Evolutionary conservation across 2,797 vertebrate species (phyloP).

Genomic region (Oryzias dopingdopingensis): DNA sequence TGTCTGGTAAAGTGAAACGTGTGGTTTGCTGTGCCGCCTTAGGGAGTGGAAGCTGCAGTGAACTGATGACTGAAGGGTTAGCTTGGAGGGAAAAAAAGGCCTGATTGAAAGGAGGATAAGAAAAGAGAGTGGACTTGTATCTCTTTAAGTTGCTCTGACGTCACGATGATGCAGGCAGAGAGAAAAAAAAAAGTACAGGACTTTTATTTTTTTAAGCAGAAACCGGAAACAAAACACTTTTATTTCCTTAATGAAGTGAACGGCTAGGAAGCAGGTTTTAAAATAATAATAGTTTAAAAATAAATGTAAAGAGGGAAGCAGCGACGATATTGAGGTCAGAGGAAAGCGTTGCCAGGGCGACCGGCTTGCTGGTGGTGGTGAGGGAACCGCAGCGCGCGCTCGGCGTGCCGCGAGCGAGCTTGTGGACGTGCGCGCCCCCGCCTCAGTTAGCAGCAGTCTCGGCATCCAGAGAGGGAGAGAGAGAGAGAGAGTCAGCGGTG

Average conservation of each 20-base stretch:
- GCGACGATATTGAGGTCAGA: constrained; percentile 71
- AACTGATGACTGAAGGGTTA: too few species aligned
- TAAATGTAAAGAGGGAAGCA: constrained; percentile 9
- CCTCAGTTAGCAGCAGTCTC: constrained; percentile 32
- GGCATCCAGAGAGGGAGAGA: constrained; percentile 6
- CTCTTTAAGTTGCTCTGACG: constrained; percentile 79
- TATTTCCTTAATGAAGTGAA: too few species aligned
- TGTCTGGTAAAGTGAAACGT: too few species aligned
- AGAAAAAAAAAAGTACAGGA: constrained; percentile 33
- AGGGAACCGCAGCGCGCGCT: constrained; percentile 63
- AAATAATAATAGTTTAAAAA: background rate
- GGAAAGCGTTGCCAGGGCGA: constrained; percentile 76
- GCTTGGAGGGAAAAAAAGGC: background rate
- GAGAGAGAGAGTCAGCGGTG: background rate
- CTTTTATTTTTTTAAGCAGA: too few species aligned
- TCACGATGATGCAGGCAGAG: constrained; percentile 78
- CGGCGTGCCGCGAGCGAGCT: constrained; percentile 48
- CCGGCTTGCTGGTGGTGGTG: constrained; percentile 59
- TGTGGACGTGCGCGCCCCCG: constrained; percentile 33
- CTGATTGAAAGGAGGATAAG: background rate
- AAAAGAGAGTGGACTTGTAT: constrained; percentile 41
- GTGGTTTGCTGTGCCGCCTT: too few species aligned
- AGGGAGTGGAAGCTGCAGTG: too few species aligned
- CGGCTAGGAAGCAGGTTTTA: too few species aligned
- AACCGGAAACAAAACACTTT: too few species aligned